A percentile compares a stretch with the other conserved stretches of the same genome.
Conservation (phyloP, 2,797 vertebrate species). For the Pipistrellus kuhlii region DNA sequence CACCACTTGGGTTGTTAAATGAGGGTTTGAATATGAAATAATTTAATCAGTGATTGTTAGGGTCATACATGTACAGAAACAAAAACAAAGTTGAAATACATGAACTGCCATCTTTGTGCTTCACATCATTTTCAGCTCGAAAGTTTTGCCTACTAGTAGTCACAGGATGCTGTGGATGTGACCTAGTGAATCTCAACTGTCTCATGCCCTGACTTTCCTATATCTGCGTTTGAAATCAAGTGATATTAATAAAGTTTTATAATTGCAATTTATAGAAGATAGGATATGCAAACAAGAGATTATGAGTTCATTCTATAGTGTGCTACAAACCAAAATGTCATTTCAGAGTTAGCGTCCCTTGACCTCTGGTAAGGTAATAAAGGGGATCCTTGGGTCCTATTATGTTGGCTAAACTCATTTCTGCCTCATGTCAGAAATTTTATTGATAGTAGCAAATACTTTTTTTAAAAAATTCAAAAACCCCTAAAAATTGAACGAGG, state of each 20-base stretch:
- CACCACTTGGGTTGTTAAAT: neutral
- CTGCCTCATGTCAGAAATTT: constrained; percentile 75
- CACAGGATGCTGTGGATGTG: neutral
- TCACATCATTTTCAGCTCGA: neutral
- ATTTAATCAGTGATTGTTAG: neutral
- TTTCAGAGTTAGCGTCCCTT: constrained; percentile 70
- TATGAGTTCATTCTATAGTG: constrained; percentile 58
- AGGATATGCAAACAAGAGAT: constrained; percentile 38
- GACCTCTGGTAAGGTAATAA: neutral
- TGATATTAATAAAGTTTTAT: neutral
- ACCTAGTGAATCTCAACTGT: neutral
- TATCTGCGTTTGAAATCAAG: constrained; percentile 47
- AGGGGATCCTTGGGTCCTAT: constrained; percentile 50
- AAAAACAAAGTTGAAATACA: neutral
- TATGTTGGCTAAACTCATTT: constrained; percentile 81
- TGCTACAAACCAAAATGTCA: constrained; percentile 69
- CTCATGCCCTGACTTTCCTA: constrained; percentile 1
- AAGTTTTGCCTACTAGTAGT: neutral
- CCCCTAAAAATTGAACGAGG: neutral
- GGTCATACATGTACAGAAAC: neutral
- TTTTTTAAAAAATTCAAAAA: neutral
- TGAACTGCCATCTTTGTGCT: neutral
- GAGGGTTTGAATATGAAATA: constrained; percentile 21
- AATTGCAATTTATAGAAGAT: constrained; percentile 40
- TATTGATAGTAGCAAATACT: neutral